Evolutionary conservation across 2,888 invertebrate species (phyloP).

Genomic region (Tinea semifulvella): DNA sequence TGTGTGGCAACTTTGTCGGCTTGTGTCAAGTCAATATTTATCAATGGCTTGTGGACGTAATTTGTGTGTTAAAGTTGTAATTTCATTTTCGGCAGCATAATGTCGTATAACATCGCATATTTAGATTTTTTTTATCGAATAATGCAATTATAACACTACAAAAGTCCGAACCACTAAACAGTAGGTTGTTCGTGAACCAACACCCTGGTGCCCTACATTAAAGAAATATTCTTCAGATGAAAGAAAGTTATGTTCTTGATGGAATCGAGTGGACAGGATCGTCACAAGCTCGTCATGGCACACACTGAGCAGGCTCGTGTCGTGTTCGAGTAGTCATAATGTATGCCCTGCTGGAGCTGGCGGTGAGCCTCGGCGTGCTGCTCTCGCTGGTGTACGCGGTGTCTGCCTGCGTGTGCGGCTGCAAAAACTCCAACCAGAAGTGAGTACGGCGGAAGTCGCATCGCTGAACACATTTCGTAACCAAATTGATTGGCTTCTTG

Average conservation of each 20-base stretch:
- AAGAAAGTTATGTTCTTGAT: constrained; percentile 48
- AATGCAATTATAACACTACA: too few species aligned
- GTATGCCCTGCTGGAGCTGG: constrained; percentile 55
- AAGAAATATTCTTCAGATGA: constrained; percentile 50
- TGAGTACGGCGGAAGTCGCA: too few species aligned
- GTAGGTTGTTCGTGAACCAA: too few species aligned
- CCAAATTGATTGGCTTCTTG: too few species aligned
- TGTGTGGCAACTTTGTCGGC: too few species aligned
- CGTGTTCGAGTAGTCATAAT: constrained; percentile 31
- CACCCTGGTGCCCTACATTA: constrained; percentile 48
- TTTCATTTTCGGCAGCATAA: too few species aligned
- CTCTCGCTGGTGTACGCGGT: constrained; percentile 59
- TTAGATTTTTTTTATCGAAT: too few species aligned
- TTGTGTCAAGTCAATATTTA: too few species aligned
- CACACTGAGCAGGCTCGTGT: not conserved
- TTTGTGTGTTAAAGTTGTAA: too few species aligned
- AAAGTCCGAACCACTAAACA: too few species aligned
- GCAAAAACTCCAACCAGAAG: constrained; percentile 79
- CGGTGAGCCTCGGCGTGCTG: constrained; percentile 51
- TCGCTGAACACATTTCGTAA: constrained; percentile 8
- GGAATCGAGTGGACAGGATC: constrained; percentile 44
- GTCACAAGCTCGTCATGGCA: constrained; percentile 32
- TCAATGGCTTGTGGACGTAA: too few species aligned
- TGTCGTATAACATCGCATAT: too few species aligned
- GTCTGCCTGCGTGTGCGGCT: constrained; percentile 77